Conservation (phyloP, 2,888 invertebrate species). For the Acleris sparsana region DNA sequence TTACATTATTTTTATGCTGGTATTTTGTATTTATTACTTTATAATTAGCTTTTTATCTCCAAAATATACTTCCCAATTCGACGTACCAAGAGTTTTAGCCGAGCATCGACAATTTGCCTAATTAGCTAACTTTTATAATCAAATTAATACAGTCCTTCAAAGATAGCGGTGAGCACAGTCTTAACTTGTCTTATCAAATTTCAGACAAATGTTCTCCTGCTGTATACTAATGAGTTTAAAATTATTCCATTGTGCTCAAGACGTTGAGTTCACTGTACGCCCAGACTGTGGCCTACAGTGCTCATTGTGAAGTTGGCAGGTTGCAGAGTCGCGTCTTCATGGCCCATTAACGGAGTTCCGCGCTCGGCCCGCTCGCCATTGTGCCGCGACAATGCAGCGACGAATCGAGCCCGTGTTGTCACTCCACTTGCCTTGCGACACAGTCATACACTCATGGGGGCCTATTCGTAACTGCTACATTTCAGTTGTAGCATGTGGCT, state of each 20-base stretch:
- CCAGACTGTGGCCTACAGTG: slow-evolving; percentile 26
- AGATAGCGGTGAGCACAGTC: slow-evolving; percentile 21
- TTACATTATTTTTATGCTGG: not conserved
- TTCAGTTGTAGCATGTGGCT: not conserved
- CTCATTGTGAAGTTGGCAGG: slow-evolving; percentile 32
- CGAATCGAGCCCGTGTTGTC: slow-evolving; percentile 40
- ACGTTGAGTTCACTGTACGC: slow-evolving; percentile 10
- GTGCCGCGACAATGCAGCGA: slow-evolving; percentile 39
- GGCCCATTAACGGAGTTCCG: slow-evolving; percentile 35
- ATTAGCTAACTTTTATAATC: slow-evolving; percentile 21
- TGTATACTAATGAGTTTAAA: slow-evolving; percentile 28
- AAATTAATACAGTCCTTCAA: slow-evolving; percentile 28
- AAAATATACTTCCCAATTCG: slow-evolving; percentile 23
- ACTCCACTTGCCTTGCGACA: slow-evolving; percentile 38
- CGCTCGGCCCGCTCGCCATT: slow-evolving; percentile 37
- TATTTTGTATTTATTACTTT: not conserved
- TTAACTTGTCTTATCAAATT: slow-evolving; percentile 24
- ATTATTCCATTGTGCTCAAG: slow-evolving; percentile 16
- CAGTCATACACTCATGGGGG: slow-evolving; percentile 27
- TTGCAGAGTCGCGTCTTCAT: slow-evolving; percentile 36
- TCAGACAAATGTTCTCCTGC: slow-evolving; percentile 4
- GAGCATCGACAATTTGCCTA: slow-evolving; percentile 23
- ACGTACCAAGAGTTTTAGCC: slow-evolving; percentile 7
- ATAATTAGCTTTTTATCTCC: slow-evolving; percentile 15
- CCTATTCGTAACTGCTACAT: slow-evolving; percentile 19